Base-by-base conservation (phyloP, 2,113 vertebrate species). In the Apus apus region DNA sequence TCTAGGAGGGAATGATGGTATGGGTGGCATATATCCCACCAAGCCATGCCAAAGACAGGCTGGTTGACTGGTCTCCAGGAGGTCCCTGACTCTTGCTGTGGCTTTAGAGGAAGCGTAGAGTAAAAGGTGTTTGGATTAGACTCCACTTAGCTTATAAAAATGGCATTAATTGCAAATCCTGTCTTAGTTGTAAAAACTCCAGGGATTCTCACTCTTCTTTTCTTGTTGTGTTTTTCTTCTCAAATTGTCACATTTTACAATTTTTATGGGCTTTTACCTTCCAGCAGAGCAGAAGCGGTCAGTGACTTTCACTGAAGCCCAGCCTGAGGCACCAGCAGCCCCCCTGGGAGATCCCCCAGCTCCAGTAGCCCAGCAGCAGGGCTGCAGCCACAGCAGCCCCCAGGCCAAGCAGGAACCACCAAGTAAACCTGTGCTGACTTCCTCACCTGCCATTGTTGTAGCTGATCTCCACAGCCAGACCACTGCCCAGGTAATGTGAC, bases 301-400 rank as follows among this genome's bases (percentile, higher is more conserved):
- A 4, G 99, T 99, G 83, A 99, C 99, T 65, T 99, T 99, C 95
- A 99, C 98, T 3, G 99, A 99, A 95, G 97, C 92, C 30, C 98
- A 98, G 92, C 90, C 96, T 0, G 98, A 96, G 89, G 89, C 94
- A 57, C 11, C 91, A 15, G 20, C 97, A 2, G 16, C 70, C 32
- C 67, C 94, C 20, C 16, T 86, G 11, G 79, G 84, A 36, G 97
- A 95, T 11, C 27, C 79, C 1, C 82, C 89, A 0, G 91, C 95
- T 8, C 43, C 89, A 3, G 30, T 56, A 56, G 61, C 62, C 27
- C 96, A 88, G 56, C 81, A 76, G 43, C 96, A 61, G 34, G 88
- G 94, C 87, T 95, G 97, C 65, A 87, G 96, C 92, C 45, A 0
- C 53, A 72, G 95, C 95, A 97, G 94, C 90, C 97, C 98, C 64